Base-by-base conservation (phyloP, 2,113 vertebrate species). In the Benthochromis sp. region DNA sequence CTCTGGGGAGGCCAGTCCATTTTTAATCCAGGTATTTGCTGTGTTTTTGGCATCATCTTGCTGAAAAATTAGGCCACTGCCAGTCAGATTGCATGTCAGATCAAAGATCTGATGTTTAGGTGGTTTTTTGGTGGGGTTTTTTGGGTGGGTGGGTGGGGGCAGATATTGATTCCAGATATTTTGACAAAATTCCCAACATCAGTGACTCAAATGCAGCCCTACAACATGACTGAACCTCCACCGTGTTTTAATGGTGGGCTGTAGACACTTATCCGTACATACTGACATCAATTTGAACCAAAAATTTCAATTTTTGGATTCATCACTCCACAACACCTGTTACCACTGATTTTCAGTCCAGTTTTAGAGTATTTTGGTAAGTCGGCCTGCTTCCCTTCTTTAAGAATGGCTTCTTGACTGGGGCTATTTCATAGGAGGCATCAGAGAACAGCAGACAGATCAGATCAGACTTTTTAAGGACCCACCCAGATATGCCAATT, bases 51-150 rank as follows among this genome's bases (percentile, higher is more conserved):
- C 38, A 71, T 71, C 2, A 0, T 61, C 5, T 24, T 16, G 36
- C 36, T 71, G n/a, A 71, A 71, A 69, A 71, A 71, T 9, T 40
- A 43, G 36, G 7, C n/a, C 2, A 4, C n/a, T 71, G 7, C 36
- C 34, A 43, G 12, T 43, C 5, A 43, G 66, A 43, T n/a, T 66
- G 17, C 61, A 38, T 1, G 6, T 66, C 6, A 8, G 31, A 38
- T 38, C 6, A 38, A 66, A 66, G 10, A 38, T 38, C 0, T n/a
- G 31, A 66, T 63, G 4, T 57, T 21, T 21, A 21, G 21, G 21
- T 21, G 21, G 21, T 21, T 21, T 21, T 29, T 29, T 0, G 6
- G 54, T 27, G 21, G 53, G 1, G 0, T 2, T 34, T 11, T 63
- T 11, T 34, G 59, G 29, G 16, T 31, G 57, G 29, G 16, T 31